These are phyloP conservation scores for Nymphicus hollandicus DNA, from an alignment of 2,113 vertebrate genomes.

Conservation along the genomic window DNA sequence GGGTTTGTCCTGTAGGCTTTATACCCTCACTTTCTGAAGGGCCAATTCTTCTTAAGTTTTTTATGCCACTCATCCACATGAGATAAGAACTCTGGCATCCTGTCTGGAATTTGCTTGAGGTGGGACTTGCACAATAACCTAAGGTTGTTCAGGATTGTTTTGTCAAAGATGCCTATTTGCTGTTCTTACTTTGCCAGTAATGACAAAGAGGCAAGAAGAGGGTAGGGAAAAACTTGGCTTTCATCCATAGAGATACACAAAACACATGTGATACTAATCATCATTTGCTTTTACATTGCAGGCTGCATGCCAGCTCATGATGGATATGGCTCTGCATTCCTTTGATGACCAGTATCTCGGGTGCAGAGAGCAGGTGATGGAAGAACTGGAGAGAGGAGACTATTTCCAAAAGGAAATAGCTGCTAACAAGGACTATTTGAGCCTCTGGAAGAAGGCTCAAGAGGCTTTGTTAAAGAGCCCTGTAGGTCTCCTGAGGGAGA, in stretches of 20 bases:
- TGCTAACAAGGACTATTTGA: neutral
- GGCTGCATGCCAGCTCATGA: neutral
- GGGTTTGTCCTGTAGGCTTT: neutral
- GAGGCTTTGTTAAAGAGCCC: constrained; percentile 12
- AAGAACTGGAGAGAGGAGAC: constrained; percentile 36
- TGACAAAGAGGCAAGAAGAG: neutral
- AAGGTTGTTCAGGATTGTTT: neutral
- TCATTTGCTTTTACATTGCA: constrained; percentile 1
- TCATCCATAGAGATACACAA: neutral
- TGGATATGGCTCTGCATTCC: constrained; percentile 57
- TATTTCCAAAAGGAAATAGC: constrained; percentile 63
- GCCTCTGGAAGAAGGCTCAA: constrained; percentile 33
- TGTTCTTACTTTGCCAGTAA: neutral
- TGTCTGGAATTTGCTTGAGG: neutral
- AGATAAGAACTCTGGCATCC: neutral
- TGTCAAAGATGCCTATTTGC: neutral
- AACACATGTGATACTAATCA: neutral
- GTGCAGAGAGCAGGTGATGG: constrained; percentile 51
- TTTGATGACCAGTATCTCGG: constrained; percentile 74
- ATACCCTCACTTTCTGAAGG: neutral
- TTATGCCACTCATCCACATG: neutral
- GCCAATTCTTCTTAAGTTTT: neutral
- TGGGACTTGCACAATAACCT: neutral
- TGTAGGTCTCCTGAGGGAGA: constrained; percentile 4
- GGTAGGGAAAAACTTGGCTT: neutral